Evolutionary conservation across 2,888 invertebrate genomes (phyloP).

Genomic region (Drosophila mimetica): DNA sequence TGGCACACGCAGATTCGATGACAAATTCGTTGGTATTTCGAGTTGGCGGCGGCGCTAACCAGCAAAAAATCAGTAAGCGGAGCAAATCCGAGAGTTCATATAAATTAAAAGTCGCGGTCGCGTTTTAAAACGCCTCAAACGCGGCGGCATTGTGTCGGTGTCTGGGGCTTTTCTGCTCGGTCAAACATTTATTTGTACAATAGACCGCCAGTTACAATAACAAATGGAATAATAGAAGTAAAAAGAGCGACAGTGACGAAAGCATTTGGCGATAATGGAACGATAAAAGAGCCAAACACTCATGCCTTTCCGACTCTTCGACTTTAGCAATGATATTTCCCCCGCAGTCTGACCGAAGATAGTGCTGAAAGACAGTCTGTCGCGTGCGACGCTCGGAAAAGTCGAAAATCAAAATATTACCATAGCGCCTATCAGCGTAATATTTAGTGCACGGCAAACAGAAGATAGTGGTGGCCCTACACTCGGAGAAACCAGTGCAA

Average conservation of each 20-base stretch:
- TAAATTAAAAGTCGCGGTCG: slow-evolving; percentile 48
- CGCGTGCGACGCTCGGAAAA: slow-evolving; percentile 20
- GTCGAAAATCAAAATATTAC: slow-evolving; percentile 8
- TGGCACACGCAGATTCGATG: slow-evolving; percentile 33
- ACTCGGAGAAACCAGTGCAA: slow-evolving; percentile 8
- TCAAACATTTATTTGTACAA: slow-evolving; percentile 29
- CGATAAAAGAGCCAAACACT: slow-evolving; percentile 69
- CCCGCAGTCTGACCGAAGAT: slow-evolving; percentile 28
- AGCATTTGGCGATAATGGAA: slow-evolving; percentile 74
- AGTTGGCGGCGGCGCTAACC: slow-evolving; percentile 17
- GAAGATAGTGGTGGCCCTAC: slow-evolving; percentile 21
- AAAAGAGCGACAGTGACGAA: slow-evolving; percentile 61
- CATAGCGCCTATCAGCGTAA: slow-evolving; percentile 5
- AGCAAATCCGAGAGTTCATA: slow-evolving; percentile 38
- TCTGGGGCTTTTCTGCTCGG: slow-evolving; percentile 37
- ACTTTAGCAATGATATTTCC: slow-evolving; percentile 32
- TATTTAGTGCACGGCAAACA: slow-evolving; percentile 4
- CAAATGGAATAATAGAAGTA: slow-evolving; percentile 47
- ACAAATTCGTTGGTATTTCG: slow-evolving; percentile 49
- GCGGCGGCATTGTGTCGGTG: slow-evolving; percentile 52
- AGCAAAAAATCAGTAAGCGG: slow-evolving; percentile 13
- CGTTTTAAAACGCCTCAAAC: slow-evolving; percentile 59
- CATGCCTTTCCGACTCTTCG: slow-evolving; percentile 24
- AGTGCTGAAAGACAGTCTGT: slow-evolving; percentile 22
- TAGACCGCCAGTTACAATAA: slow-evolving; percentile 26